Evolutionary conservation across 2,888 invertebrate species (phyloP).

Genomic region (Sphinx pinastri): DNA sequence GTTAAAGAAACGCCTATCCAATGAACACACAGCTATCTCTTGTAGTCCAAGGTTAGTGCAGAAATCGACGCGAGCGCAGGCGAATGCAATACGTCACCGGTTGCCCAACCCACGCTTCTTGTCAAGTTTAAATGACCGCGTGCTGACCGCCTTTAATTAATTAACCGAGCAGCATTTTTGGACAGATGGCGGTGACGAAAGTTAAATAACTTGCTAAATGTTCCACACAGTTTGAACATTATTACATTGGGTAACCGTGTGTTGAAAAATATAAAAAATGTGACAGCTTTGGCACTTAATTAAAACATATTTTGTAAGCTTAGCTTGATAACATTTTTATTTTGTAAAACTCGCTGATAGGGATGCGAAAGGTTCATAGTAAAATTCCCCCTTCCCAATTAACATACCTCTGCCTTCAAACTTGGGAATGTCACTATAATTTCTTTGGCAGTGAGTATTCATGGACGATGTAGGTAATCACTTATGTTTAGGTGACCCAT

Average conservation of each 20-base stretch:
- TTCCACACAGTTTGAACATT: constrained; percentile 44
- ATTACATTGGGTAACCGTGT: constrained; percentile 23
- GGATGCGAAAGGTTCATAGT: no score
- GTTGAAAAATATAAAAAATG: constrained; percentile 20
- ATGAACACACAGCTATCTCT: constrained; percentile 38
- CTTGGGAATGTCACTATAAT: no score
- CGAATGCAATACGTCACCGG: constrained; percentile 53
- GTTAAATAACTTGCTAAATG: constrained; percentile 39
- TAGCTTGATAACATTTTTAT: no score
- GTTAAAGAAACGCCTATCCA: constrained; percentile 19
- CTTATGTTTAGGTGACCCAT: no score
- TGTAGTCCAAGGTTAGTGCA: constrained; percentile 63
- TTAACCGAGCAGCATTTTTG: constrained; percentile 49
- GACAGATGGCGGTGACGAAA: constrained; percentile 49
- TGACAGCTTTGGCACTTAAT: constrained; percentile 7
- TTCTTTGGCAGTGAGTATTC: no score
- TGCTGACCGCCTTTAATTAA: constrained; percentile 49
- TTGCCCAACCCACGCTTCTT: constrained; percentile 63
- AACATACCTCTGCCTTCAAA: no score
- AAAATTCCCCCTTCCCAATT: no score
- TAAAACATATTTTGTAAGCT: constrained; percentile 11
- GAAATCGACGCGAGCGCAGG: constrained; percentile 55
- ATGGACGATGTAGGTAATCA: no score
- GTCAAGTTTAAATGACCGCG: constrained; percentile 53
- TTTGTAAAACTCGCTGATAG: no score